Evolutionary conservation across 2,797 vertebrate species (phyloP), one percentile per base, ranked within the genome.

Genomic region (Tokudaia muenninki): DNA sequence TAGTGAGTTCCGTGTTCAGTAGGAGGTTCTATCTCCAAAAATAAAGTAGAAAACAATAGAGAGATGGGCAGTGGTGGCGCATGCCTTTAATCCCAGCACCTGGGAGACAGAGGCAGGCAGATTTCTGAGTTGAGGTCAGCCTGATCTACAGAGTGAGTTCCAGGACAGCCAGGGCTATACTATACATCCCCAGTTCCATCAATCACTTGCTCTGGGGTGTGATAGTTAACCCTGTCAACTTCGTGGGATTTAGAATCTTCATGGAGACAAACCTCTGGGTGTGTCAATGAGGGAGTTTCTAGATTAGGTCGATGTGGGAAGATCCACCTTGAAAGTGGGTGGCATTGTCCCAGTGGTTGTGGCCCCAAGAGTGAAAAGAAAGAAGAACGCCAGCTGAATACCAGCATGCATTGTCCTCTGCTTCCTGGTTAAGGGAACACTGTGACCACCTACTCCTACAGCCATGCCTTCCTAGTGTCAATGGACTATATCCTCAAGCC

Each of bases 151-250:
- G 50, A 52, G 50, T 52, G 50, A 52, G 50, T 52, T 52, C 50
- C 50, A 52, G 50, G 50, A 52, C 10, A 11, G 41, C 41, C 41
- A 41, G 41, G 41, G 41, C 26, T 74, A 65, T 26, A 9, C 59
- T 79, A 31, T 26, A 52, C 22, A 57, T 2, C 57, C n/a, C 19
- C 4, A 59, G 16, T n/a, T 61, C 55, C 4, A 0, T 34, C 37
- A 5, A 0, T 61, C 31, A 37, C 41, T 10, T 24, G 34, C 47
- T 10, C 17, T 65, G 11, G 5, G 4, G 41, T 65, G 24, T 44
- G 37, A 44, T 63, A 44, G 81, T 11, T 31, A 63, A 31, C 29
- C 3, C 10, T 13, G 55, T 82, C n/a, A 82, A 29, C 55, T 24
- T 41, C 13, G 2, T 26, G 41, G 41, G 61, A 34, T 50, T 84